phyloP scores from a whole-genome alignment of 1,140 invertebrate species.

The Marisa cornuarietis region DNA sequence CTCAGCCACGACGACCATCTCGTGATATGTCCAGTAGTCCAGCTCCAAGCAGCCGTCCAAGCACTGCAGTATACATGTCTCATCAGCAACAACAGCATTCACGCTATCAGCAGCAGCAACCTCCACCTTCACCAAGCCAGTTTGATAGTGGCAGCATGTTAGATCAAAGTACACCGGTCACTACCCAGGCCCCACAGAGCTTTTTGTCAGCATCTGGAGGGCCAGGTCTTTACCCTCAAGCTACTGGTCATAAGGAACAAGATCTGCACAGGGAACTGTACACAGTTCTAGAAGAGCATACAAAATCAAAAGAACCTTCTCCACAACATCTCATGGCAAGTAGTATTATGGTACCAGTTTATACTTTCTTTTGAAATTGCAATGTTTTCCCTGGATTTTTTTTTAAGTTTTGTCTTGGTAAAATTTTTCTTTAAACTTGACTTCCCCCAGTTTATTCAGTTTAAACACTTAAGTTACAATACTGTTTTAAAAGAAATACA shows the following conservation, averaged over 20 bases:
- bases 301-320: neutral
- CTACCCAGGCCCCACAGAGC: constrained; percentile 29
- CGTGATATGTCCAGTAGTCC: neutral
- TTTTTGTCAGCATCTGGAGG: neutral
- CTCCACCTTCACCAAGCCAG: constrained; percentile 44
- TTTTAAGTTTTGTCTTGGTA: too few species aligned
- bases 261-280: constrained; percentile 31
- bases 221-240: constrained; percentile 3
- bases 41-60: constrained; percentile 3
- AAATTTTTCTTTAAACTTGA: too few species aligned
- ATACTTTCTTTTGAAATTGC: too few species aligned
- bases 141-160: constrained; percentile 46
- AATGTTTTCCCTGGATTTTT: too few species aligned
- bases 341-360: too few species aligned
- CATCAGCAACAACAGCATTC: neutral
- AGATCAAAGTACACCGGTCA: constrained; percentile 54
- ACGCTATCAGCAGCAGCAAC: neutral
- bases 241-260: neutral
- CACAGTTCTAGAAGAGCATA: constrained; percentile 31
- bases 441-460: too few species aligned
- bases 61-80: constrained; percentile 1
- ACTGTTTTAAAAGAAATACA: too few species aligned
- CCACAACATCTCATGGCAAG: neutral
- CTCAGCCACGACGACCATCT: too few species aligned
- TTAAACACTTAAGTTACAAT: too few species aligned